Conservation (phyloP, 2,113 vertebrate species). For the Oxyura jamaicensis region DNA sequence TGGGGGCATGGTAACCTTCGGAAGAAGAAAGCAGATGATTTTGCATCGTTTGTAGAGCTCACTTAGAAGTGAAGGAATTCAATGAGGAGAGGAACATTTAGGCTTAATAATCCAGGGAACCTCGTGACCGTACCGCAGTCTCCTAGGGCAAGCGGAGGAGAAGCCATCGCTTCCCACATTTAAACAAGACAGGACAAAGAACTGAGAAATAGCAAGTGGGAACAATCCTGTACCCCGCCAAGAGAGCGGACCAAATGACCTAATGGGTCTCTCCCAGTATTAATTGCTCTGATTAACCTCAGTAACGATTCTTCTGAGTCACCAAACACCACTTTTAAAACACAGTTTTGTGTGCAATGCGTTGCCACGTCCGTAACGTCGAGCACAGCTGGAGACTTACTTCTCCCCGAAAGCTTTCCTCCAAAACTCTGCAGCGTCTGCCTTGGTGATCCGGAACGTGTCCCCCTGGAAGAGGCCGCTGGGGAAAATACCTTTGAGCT, state of each 20-base stretch:
- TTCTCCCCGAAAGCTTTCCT: slow-evolving; percentile 96
- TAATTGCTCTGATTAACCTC: neutral
- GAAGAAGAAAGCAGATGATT: neutral
- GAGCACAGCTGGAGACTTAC: slow-evolving; percentile 76
- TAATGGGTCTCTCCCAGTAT: neutral
- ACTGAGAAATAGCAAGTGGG: neutral
- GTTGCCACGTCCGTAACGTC: neutral
- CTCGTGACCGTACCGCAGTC: neutral
- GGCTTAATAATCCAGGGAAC: neutral
- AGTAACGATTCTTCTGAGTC: neutral
- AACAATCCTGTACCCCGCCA: neutral
- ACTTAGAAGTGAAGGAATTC: neutral
- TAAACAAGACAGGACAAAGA: neutral
- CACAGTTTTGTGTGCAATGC: too few relatives aligned
- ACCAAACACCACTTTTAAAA: neutral
- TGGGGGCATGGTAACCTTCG: neutral
- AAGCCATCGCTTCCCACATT: neutral
- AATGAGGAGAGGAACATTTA: slow-evolving; percentile 6
- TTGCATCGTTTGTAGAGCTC: neutral
- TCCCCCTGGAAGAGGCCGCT: slow-evolving; percentile 96
- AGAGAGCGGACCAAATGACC: neutral
- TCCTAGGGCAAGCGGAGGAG: neutral
- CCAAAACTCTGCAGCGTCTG: slow-evolving; percentile 98
- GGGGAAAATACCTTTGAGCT: slow-evolving; percentile 97
- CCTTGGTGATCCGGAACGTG: slow-evolving; percentile 97